Evolutionary conservation across 37 sponge, comb jelly and placozoan species (phyloP), one percentile per base, ranked within the genome.

Genomic region (Agelas oroides): DNA sequence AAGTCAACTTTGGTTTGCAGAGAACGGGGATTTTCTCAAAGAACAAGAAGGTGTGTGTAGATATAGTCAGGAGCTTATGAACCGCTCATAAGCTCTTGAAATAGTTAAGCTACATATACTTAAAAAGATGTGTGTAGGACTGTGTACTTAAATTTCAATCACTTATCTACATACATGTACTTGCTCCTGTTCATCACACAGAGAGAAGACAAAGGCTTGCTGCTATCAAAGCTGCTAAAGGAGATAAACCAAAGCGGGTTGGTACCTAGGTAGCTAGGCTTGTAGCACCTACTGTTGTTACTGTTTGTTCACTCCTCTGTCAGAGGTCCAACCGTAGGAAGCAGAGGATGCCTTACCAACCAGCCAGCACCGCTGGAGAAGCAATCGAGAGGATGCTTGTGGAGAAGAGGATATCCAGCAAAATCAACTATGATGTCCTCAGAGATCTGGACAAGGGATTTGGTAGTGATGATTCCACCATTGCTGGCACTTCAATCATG

Each of bases 341-440:
- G n/a, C 23, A 32, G 24, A 81, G 27, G 19, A 55, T 53, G 17
- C 25, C 31, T 19, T 52, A 78, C 30, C 64, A 82, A 32, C 53
- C 73, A 61, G 79, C 88, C 39, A 89, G 54, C 40, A 79, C 92
- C 27, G 97, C 96, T 21, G 98, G 96, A 3, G 98, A 98, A 54
- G 98, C 98, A 64, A 98, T 94, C 41, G 92, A 96, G 82, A 91
- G 82, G 75, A 96, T 98, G 97, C 85, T 98, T 2, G 92, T 93
- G 40, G 98, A 95, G 86, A 98, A 86, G 84, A 89, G 75, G 71
- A 93, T 98, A 17, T 95, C 96, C 14, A 79, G 81, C 53, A 98
- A 98, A 79, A 94, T 98, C 62, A 96, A 96, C 81, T 96, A 96
- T 64, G 97, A 96, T 68, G 94, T 96, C 0, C 54, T 96, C 66